Evolutionary conservation across 2,113 vertebrate genomes (phyloP).

Genomic region (Aplodontia rufa): DNA sequence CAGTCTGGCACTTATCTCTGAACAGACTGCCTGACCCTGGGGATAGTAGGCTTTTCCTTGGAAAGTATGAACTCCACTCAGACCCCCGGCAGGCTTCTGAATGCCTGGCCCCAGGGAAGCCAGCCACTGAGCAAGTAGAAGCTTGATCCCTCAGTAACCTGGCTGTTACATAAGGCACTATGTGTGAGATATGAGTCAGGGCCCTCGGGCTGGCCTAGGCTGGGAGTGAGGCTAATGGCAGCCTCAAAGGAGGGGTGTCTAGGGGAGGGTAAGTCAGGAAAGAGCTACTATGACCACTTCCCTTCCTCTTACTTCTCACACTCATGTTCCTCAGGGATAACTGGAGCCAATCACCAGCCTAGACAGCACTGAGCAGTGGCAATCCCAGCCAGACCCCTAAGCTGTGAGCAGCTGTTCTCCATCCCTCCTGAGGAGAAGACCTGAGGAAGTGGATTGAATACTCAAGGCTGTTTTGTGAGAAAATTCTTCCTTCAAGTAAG

Average conservation of each 20-base stretch:
- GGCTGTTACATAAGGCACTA: conserved; percentile 62
- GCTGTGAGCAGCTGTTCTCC: conserved; percentile 46
- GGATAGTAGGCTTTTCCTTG: conserved; percentile 41
- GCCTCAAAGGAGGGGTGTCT: not conserved
- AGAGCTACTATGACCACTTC: conserved; percentile 24
- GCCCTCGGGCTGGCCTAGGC: conserved; percentile 49
- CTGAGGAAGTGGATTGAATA: conserved; percentile 50
- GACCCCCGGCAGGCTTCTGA: conserved; percentile 47
- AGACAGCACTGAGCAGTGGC: not conserved
- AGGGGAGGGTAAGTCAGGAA: conserved; percentile 30
- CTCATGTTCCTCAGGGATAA: conserved; percentile 26
- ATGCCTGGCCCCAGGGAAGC: conserved; percentile 33
- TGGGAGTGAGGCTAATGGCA: conserved; percentile 24
- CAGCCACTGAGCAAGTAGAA: conserved; percentile 65
- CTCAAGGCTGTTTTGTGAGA: conserved; percentile 50
- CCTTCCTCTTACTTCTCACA: conserved; percentile 49
- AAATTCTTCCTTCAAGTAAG: conserved; percentile 63
- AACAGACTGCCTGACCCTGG: not conserved
- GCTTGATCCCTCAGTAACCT: conserved; percentile 56
- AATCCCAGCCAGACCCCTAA: conserved; percentile 42
- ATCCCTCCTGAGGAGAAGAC: conserved; percentile 57
- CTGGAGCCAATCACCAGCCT: not conserved
- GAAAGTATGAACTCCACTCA: conserved; percentile 16
- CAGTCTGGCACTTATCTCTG: not conserved
- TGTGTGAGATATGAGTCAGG: conserved; percentile 51